Percentiles rank a stretch among this genome's conserved stretches.
These are phyloP conservation scores for Corythaeola cristata DNA, from an alignment of 2,113 vertebrate genomes.

Conservation along the genomic window DNA sequence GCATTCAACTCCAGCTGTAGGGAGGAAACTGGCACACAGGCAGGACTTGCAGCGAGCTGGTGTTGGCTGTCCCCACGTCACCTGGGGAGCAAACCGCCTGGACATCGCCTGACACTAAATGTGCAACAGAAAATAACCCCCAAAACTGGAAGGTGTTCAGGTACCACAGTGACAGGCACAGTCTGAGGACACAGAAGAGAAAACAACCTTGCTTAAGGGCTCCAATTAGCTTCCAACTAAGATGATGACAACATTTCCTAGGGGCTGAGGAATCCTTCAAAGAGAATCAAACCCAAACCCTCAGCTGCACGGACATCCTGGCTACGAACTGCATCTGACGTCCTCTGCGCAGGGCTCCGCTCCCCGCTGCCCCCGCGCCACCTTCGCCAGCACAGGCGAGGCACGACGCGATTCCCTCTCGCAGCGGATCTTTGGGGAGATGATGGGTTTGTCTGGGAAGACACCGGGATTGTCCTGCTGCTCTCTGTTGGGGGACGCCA, in stretches of 20 bases:
- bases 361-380: not conserved
- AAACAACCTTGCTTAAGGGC: not conserved
- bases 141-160: not conserved
- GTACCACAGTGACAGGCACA: not conserved
- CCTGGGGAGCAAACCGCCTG: not conserved
- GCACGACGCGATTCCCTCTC: accelerated
- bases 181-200: not conserved
- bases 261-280: not conserved
- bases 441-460: too few relatives aligned
- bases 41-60: not conserved
- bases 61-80: not conserved
- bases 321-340: accelerated
- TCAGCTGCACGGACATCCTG: accelerated
- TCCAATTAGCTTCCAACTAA: not conserved
- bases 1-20: not conserved
- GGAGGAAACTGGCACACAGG: not conserved
- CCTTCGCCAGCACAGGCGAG: accelerated
- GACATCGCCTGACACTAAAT: not conserved
- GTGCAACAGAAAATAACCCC: not conserved
- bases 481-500: not conserved
- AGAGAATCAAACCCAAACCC: not conserved
- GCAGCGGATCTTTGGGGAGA: too few relatives aligned
- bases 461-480: too few relatives aligned
- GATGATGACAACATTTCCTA: not conserved
- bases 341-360: accelerated